Evolutionary conservation across 2,797 vertebrate genomes (phyloP), one percentile per base, ranked within the genome.

Genomic region (Oreonectes daqikongensis): DNA sequence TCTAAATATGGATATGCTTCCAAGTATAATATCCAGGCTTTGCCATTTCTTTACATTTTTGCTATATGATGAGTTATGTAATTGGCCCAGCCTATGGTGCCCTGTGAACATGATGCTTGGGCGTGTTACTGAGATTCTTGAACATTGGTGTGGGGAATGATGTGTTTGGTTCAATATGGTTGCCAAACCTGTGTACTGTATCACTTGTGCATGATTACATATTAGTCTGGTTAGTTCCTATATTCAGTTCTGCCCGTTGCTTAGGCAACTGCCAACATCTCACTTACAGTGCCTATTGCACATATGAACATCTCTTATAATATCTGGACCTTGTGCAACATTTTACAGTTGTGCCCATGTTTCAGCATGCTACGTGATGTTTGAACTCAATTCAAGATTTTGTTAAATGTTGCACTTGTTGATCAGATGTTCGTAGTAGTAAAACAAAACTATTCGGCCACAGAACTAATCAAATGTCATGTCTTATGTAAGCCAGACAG

Each of bases 191-290:
- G n/a, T 78, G 69, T 60, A 75, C 77, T 63, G 67, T 74, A 76
- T 61, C 73, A 71, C 80, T 53, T 76, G 78, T 83, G 78, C 84
- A 85, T 79, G 82, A 78, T 77, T 82, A 79, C 79, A 67, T 81
- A 72, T 83, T 83, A 84, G 42, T 77, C 65, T 77, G 79, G 83
- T 79, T 79, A 79, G 87, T 88, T 86, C 77, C 77, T 84, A 81
- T 66, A 81, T 91, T 87, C 84, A 86, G 84, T 86, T 86, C 83
- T 28, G 80, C 82, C 83, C 80, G 90, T 92, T 91, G 89, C 90
- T 90, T 79, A 85, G 89, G 90, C 88, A 93, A 91, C 90, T 66
- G 83, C 85, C 84, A 79, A 81, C 55, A 5, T 85, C 72, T 83
- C 75, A 57, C 77, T 78, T 80, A 67, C 81, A 77, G 79, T 73